These are phyloP conservation scores for Bujurquina vittata DNA, from an alignment of 2,113 vertebrate genomes.

Conservation along the genomic window DNA sequence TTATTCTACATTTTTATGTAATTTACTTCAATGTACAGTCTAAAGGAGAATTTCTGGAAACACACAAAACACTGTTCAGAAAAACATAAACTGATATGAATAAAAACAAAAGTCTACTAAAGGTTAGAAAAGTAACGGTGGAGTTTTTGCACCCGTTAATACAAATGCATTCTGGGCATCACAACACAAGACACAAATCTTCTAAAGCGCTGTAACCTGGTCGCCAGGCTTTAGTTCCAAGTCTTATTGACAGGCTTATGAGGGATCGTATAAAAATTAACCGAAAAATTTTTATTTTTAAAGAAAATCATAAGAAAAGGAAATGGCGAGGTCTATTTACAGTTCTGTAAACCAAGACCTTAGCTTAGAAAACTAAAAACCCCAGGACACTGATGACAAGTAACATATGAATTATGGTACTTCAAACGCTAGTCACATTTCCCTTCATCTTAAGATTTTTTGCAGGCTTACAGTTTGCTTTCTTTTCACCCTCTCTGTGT, in stretches of 20 bases:
- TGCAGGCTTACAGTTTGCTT: conserved; percentile 21
- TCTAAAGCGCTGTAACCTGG: conserved; percentile 2
- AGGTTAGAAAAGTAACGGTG: conserved; percentile 52
- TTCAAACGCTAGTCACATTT: conserved; percentile 52
- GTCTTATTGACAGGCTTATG: neutral
- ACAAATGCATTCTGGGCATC: conserved; percentile 25
- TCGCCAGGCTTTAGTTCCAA: conserved; percentile 5
- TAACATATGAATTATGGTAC: conserved; percentile 29
- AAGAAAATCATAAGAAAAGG: conserved; percentile 28
- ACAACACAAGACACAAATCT: conserved; percentile 10
- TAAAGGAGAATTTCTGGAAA: conserved; percentile 60
- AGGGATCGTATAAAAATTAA: conserved; percentile 34
- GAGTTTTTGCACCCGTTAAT: conserved; percentile 48
- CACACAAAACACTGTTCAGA: conserved; percentile 61
- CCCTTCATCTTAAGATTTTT: conserved; percentile 30
- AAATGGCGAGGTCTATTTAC: conserved; percentile 58
- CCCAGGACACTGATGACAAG: conserved; percentile 43
- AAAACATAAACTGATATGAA: conserved; percentile 57
- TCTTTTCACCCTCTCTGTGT: conserved; percentile 14
- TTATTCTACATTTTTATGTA: conserved; percentile 79
- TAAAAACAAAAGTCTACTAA: conserved; percentile 47
- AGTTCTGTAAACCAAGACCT: conserved; percentile 64
- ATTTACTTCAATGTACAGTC: conserved; percentile 67
- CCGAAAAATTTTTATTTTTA: conserved; percentile 5
- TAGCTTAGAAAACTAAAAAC: conserved; percentile 62